phyloP scores from a whole-genome alignment of 2,888 invertebrate genomes.

The Agrotis ipsilon region DNA sequence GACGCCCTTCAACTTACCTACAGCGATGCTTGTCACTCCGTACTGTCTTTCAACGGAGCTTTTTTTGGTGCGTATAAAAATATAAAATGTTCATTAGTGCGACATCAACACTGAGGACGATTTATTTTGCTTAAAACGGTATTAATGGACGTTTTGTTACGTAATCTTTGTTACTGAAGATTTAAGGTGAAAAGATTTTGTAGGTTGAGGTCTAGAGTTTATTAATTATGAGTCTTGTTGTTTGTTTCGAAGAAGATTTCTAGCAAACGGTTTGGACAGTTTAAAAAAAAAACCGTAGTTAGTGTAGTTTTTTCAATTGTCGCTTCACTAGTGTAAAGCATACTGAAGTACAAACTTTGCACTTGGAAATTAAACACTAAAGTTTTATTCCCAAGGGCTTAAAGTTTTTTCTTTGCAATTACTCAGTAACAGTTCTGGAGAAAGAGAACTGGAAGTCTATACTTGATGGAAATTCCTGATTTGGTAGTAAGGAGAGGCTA shows the following conservation, averaged over 20 bases:
- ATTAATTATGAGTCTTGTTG: too few species aligned
- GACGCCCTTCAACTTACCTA: constrained; percentile 86
- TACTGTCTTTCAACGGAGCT: constrained; percentile 82
- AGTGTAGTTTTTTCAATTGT: too few species aligned
- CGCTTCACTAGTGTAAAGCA: too few species aligned
- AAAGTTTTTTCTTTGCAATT: too few species aligned
- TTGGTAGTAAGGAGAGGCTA: too few species aligned
- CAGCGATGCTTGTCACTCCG: constrained; percentile 88
- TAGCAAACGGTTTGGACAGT: background rate
- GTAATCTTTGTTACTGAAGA: constrained; percentile 33
- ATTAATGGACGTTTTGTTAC: constrained; percentile 48
- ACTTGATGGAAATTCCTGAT: too few species aligned
- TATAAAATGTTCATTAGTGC: constrained; percentile 86
- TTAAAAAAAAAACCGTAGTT: too few species aligned
- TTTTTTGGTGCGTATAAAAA: constrained; percentile 83
- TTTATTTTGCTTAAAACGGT: constrained; percentile 61
- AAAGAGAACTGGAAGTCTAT: too few species aligned
- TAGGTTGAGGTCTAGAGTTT: background rate
- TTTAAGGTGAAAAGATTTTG: background rate
- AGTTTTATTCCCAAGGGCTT: too few species aligned
- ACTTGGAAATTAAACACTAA: too few species aligned
- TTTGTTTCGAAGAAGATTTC: background rate
- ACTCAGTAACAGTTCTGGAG: too few species aligned
- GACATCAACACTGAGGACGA: constrained; percentile 74
- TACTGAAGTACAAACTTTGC: too few species aligned